These are phyloP conservation scores for Holotrichia oblita DNA, from an alignment of 1,140 invertebrate genomes.

Conservation along the genomic window DNA sequence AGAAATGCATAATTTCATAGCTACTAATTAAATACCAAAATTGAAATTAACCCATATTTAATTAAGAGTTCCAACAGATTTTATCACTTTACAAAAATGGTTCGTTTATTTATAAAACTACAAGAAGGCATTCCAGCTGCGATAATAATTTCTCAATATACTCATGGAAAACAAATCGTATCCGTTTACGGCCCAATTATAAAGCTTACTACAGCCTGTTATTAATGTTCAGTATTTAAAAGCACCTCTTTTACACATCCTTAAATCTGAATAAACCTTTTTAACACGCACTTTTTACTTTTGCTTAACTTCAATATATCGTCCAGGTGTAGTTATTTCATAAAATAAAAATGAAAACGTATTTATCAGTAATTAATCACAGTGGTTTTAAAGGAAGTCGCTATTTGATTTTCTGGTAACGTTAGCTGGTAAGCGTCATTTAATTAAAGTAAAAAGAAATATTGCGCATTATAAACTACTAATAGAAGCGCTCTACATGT, in stretches of 20 bases:
- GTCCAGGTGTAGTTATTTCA: constrained; percentile 1
- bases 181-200: neutral
- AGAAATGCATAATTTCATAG: no score
- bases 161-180: neutral
- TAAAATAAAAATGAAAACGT: neutral
- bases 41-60: no score
- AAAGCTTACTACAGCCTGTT: neutral
- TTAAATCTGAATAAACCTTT: neutral
- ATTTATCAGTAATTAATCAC: constrained; percentile 20
- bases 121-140: neutral
- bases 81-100: no score
- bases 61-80: no score
- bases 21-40: no score
- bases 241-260: neutral
- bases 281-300: neutral
- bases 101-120: neutral
- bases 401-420: neutral
- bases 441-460: constrained; percentile 22
- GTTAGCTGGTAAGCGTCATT: neutral
- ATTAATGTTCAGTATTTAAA: neutral
- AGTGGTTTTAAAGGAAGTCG: neutral
- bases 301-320: neutral
- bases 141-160: neutral
- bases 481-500: no score
- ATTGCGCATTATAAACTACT: neutral